A percentile compares a stretch with the other conserved stretches of the same genome.
These are phyloP conservation scores for Hirundichthys speculiger DNA, from an alignment of 2,113 vertebrate species.

Conservation along the genomic window DNA sequence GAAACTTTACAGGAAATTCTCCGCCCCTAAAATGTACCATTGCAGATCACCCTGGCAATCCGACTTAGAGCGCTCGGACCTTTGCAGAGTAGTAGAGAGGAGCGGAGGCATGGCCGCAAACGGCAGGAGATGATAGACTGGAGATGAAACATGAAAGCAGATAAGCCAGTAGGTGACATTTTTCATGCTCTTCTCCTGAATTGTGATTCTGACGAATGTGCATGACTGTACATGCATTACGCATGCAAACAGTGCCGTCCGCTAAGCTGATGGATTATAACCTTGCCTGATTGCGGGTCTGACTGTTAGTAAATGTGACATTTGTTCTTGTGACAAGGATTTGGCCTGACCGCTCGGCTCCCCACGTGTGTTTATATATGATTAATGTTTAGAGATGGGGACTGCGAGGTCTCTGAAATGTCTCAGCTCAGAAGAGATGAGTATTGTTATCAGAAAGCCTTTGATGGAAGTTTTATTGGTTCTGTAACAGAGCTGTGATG, in stretches of 20 bases:
- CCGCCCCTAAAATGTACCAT: slow-evolving; percentile 50
- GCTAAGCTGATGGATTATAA: slow-evolving; percentile 58
- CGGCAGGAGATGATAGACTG: slow-evolving; percentile 28
- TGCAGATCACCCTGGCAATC: slow-evolving; percentile 38
- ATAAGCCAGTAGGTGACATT: slow-evolving; percentile 42
- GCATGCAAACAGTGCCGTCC: slow-evolving; percentile 7
- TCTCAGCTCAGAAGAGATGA: slow-evolving; percentile 5
- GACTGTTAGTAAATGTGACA: slow-evolving; percentile 64
- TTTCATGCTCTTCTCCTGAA: not conserved
- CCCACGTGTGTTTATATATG: slow-evolving; percentile 70
- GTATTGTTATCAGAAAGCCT: too few relatives aligned
- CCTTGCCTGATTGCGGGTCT: slow-evolving; percentile 52
- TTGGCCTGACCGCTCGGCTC: slow-evolving; percentile 35
- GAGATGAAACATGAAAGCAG: slow-evolving; percentile 24
- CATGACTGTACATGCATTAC: not conserved
- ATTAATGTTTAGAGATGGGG: slow-evolving; percentile 47
- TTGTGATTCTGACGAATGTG: slow-evolving; percentile 2
- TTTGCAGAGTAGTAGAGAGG: not conserved
- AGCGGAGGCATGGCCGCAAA: slow-evolving; percentile 3
- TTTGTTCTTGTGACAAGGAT: slow-evolving; percentile 30
- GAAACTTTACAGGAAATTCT: slow-evolving; percentile 65
- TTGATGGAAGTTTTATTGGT: too few relatives aligned
- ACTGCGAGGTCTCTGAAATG: slow-evolving; percentile 9
- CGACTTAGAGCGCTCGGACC: slow-evolving; percentile 31
- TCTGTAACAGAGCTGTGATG: too few relatives aligned